Conservation (phyloP, 2,888 invertebrate genomes). For the Dasypogon diadema region DNA sequence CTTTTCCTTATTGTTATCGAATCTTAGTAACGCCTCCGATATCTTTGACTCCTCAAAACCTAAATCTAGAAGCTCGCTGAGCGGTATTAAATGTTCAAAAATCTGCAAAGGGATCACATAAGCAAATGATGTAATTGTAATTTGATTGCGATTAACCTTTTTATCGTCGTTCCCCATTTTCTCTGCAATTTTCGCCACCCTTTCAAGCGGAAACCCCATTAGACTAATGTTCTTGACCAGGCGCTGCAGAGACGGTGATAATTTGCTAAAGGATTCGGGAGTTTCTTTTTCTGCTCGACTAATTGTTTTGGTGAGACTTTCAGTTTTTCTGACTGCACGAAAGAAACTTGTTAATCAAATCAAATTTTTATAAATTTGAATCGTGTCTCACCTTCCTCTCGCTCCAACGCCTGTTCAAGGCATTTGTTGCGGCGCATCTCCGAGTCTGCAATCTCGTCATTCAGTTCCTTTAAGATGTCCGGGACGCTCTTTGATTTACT, state of each 20-base stretch:
- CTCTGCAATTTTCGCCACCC: conserved; percentile 84
- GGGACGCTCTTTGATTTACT: conserved; percentile 77
- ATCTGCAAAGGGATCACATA: conserved; percentile 71
- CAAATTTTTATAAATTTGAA: too few relatives aligned
- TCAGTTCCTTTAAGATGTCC: conserved; percentile 80
- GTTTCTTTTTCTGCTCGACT: neutral
- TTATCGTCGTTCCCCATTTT: conserved; percentile 85
- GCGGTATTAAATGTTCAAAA: conserved; percentile 83
- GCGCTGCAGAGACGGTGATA: conserved; percentile 73
- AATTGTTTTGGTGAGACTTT: neutral
- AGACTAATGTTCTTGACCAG: conserved; percentile 81
- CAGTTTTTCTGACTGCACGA: too few relatives aligned
- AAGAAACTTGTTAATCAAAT: too few relatives aligned
- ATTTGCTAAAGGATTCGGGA: conserved; percentile 59
- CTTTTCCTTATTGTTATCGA: conserved; percentile 86
- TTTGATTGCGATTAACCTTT: conserved; percentile 73
- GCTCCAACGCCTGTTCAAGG: conserved; percentile 70
- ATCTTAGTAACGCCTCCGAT: conserved; percentile 79
- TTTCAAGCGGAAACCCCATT: conserved; percentile 89
- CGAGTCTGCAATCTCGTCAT: conserved; percentile 74
- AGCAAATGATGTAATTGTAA: neutral
- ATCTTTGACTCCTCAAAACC: conserved; percentile 85
- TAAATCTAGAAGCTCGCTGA: conserved; percentile 82
- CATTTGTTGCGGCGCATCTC: conserved; percentile 71
- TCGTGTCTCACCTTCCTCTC: conserved; percentile 54